These are phyloP conservation scores for Apaloderma vittatum DNA, from an alignment of 2,113 vertebrate species.

Conservation along the genomic window DNA sequence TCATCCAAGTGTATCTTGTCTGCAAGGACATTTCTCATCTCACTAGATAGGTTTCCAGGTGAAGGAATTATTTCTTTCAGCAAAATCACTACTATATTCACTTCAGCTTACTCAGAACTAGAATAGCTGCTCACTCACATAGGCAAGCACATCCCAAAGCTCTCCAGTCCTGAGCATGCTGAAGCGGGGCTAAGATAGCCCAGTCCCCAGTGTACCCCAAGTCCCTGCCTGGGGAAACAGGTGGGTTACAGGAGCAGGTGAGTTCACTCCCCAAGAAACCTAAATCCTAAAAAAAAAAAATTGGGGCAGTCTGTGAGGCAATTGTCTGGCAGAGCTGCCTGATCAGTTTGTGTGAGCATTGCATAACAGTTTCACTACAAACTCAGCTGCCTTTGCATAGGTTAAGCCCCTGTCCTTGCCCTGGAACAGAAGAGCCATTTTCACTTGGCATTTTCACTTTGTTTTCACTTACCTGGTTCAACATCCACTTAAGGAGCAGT, in stretches of 20 bases:
- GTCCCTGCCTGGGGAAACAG: fast-evolving
- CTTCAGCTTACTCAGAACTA: not conserved
- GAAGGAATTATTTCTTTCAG: not conserved
- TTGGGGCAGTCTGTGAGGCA: not conserved
- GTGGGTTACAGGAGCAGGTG: not conserved
- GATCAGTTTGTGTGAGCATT: not conserved
- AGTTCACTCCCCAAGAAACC: not conserved
- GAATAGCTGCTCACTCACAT: not conserved
- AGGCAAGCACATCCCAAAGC: not conserved
- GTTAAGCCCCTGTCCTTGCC: not conserved
- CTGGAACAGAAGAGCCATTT: not conserved
- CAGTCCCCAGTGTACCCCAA: not conserved
- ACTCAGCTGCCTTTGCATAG: fast-evolving
- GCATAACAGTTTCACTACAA: not conserved
- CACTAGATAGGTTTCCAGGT: not conserved
- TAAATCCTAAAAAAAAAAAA: not conserved
- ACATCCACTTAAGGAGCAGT: not conserved
- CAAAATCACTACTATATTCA: not conserved
- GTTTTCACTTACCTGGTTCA: not conserved
- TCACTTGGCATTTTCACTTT: not conserved
- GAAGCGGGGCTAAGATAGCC: not conserved
- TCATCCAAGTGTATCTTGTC: not conserved
- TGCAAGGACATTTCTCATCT: not conserved
- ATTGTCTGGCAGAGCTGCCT: not conserved
- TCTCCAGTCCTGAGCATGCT: not conserved